A percentile compares a stretch with the other conserved stretches of the same genome.
phyloP scores from a whole-genome alignment of 2,797 vertebrate species.

The Crenichthys baileyi region DNA sequence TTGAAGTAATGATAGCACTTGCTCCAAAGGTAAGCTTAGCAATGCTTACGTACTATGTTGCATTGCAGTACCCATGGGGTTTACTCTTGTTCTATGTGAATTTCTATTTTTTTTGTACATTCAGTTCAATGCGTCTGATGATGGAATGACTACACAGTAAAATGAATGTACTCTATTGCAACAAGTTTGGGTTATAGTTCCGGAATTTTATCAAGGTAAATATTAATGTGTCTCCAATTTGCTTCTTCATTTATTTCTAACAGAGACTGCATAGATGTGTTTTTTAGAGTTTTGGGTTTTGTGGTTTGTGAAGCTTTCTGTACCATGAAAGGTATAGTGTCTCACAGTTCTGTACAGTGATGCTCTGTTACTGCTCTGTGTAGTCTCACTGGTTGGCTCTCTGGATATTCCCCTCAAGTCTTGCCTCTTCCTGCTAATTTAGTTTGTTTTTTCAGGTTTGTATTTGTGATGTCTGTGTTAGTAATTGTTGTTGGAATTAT shows the following conservation, averaged over 20 bases:
- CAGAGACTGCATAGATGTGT: conserved; percentile 23
- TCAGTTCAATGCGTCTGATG: neutral
- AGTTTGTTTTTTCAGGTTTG: conserved; percentile 14
- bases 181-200: neutral
- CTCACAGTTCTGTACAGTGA: conserved; percentile 68
- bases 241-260: conserved; percentile 1
- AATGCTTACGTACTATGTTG: neutral
- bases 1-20: neutral
- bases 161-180: neutral
- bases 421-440: conserved; percentile 63
- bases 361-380: conserved; percentile 66
- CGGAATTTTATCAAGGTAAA: conserved; percentile 9
- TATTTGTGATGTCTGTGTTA: neutral
- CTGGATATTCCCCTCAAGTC: conserved; percentile 38
- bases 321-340: conserved; percentile 75
- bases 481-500: neutral
- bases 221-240: conserved; percentile 14
- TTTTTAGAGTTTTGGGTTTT: conserved; percentile 51
- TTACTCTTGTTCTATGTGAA: neutral
- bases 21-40: neutral
- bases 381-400: conserved; percentile 43
- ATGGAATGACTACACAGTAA: neutral
- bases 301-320: conserved; percentile 65
- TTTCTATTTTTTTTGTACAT: neutral
- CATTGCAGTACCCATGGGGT: neutral